Conservation (phyloP, 2,797 vertebrate species). For the Semaprochilodus insignis region DNA sequence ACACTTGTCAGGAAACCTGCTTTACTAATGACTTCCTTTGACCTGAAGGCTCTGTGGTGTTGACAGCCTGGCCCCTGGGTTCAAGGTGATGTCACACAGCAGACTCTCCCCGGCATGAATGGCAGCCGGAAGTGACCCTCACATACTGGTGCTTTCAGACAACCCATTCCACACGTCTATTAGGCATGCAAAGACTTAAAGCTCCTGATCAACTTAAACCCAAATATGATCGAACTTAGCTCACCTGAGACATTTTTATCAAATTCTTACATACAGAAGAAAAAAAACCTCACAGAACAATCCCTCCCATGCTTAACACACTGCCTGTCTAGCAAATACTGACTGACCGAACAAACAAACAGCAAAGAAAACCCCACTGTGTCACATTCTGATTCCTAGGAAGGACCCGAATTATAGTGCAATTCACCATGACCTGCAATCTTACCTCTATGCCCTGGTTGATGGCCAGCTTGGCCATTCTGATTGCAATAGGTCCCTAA, state of each 20-base stretch:
- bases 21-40: slow-evolving; percentile 43
- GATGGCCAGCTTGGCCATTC: slow-evolving; percentile 97
- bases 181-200: neutral
- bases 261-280: neutral
- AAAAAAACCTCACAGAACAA: neutral
- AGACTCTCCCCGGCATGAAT: slow-evolving; percentile 35
- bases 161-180: neutral
- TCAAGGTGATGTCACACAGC: slow-evolving; percentile 46
- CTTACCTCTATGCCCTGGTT: slow-evolving; percentile 97
- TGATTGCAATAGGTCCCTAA: slow-evolving; percentile 95
- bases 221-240: neutral
- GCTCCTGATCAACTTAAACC: neutral
- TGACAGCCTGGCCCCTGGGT: slow-evolving; percentile 37
- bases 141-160: neutral
- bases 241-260: neutral
- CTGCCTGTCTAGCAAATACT: neutral
- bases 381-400: neutral
- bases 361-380: neutral
- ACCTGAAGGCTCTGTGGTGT: slow-evolving; percentile 3
- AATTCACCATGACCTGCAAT: slow-evolving; percentile 6
- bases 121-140: slow-evolving; percentile 33
- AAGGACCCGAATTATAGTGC: neutral
- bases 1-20: slow-evolving; percentile 35
- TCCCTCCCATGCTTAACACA: neutral
- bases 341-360: neutral